Base-by-base conservation (phyloP, 1,140 invertebrate species). In the Agraylea sexmaculata region DNA sequence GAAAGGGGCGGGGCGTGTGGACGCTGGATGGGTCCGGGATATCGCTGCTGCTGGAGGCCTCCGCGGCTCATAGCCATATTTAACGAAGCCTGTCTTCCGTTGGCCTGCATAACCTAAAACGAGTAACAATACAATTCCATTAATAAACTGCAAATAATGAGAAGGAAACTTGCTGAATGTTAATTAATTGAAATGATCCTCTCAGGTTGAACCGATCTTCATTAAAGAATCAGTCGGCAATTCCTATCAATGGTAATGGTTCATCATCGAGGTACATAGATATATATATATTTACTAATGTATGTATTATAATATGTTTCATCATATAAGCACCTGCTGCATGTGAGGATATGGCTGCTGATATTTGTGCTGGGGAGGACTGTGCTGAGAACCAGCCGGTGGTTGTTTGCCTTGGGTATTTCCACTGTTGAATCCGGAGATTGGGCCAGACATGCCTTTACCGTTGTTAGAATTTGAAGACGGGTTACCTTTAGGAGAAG, bases 21-120 rank as follows among this genome's bases (percentile, higher is more conserved):
- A 15, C 64, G 57, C 56, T 66, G 64, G 39, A 66, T 66, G 41
- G 62, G 64, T 50, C 62, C 55, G 10, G 64, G 64, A 52, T 65
- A 66, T 22, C 64, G 59, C 51, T 53, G 58, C 47, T 59, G 56
- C 17, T 43, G 49, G 55, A 59, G 53, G 29, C 53, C 54, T 21
- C 55, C 55, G 25, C 59, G 50, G 36, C 30, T 46, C 18, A 49
- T 49, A 5, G 47, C 43, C 47, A 49, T 49, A 32, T 49, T 49
- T 18, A 49, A 34, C 4, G 47, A 46, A 2, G 47, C 40, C 27
- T 49, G 47, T 17, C 47, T 30, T 17, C 47, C 47, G 17, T 49
- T 49, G 22, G 35, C 37, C 37, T 49, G 47, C 25, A 49, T 49
- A 21, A 46, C 47, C 43, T 49, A n/a, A n/a, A n/a, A n/a, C n/a